phyloP scores from a whole-genome alignment of 2,888 invertebrate genomes.

The Tenthredo notha region DNA sequence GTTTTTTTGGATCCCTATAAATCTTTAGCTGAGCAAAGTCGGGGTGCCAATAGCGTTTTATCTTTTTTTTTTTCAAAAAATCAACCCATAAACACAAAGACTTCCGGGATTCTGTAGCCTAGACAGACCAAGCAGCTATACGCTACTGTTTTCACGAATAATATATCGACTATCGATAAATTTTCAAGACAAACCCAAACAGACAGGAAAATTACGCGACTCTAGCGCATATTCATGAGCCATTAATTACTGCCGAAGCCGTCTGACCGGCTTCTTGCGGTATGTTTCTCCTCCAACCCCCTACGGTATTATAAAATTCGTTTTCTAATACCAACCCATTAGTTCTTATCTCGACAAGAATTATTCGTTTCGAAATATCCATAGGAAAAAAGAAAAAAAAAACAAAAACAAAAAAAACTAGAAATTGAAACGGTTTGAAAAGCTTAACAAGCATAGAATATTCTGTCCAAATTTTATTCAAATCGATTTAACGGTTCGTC shows the following conservation, averaged over 20 bases:
- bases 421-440: too few relatives aligned
- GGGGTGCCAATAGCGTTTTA: background rate
- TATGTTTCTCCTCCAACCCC: background rate
- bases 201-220: slow-evolving; percentile 35
- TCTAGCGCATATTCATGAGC: slow-evolving; percentile 39
- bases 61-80: background rate
- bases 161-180: slow-evolving; percentile 44
- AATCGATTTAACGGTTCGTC: too few relatives aligned
- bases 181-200: slow-evolving; percentile 17
- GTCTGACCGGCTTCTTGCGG: slow-evolving; percentile 10
- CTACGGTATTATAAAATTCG: background rate
- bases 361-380: background rate
- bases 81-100: background rate
- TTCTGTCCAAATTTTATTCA: too few relatives aligned
- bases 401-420: background rate
- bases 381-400: background rate
- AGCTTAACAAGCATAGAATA: too few relatives aligned
- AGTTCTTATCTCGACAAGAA: background rate
- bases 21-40: background rate
- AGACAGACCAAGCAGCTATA: background rate
- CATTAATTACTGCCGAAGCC: slow-evolving; percentile 25
- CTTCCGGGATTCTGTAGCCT: background rate
- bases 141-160: background rate
- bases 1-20: background rate
- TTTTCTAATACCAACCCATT: background rate